Evolutionary conservation across 2,888 invertebrate genomes (phyloP), one percentile per base, ranked within the genome.

Genomic region (Tridacna gigas): DNA sequence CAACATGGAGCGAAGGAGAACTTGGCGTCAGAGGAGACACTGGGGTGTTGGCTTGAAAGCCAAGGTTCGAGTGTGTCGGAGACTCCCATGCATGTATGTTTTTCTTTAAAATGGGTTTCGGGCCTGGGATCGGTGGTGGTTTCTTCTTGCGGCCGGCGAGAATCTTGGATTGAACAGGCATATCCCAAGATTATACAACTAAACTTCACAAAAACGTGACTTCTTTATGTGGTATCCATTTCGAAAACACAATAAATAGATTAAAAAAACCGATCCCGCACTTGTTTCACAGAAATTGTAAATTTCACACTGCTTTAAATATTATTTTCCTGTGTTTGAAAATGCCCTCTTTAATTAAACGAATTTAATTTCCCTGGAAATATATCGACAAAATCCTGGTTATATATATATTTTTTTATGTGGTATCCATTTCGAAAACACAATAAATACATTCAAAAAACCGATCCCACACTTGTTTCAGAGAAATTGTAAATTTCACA

Each of bases 81-180:
- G 69, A 69, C 18, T 47, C 69, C 74, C 74, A 74, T 3, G 74
- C 56, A 18, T 63, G 26, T 51, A 25, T 60, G 13, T 12, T n/a
- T 7, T 60, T 60, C 51, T 86, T 86, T 28, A 83, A 69, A 37
- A 83, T 83, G 20, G 86, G 86, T 48, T 83, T 83, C 13, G 86
- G 80, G n/a, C 78, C 81, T 13, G 83, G 79, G 4, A 81, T 63
- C 5, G 81, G 83, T n/a, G 83, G 83, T 4, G 81, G 79, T 56
- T 77, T 77, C 74, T 45, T 79, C n/a, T 71, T 73, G 28, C 86
- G 77, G n/a, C 81, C 86, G 15, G 79, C 61, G 12, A 78, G 65
- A 13, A 71, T 65, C 66, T 86, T 86, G 2, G 86, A 86, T 26
- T 86, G 83, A 13, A 86, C 86, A 18, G 86, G 86, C 86, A 86